Percentiles rank a stretch among this genome's conserved stretches.
These are phyloP conservation scores for Fragum whitleyi DNA, from an alignment of 2,888 invertebrate genomes.

Conservation along the genomic window DNA sequence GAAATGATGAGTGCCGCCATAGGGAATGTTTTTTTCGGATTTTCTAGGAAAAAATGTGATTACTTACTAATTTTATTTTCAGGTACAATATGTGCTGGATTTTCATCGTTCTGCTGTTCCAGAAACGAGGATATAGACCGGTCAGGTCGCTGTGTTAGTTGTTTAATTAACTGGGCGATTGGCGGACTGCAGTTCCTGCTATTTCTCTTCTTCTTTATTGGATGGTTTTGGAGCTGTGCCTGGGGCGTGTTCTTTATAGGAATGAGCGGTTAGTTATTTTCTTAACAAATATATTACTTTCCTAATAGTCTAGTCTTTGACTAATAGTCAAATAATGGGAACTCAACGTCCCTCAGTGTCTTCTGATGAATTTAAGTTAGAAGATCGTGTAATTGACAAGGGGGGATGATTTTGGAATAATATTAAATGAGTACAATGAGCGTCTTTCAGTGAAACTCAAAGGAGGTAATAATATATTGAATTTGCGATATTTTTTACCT, in stretches of 20 bases:
- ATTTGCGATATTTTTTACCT: no score
- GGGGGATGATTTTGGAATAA: no score
- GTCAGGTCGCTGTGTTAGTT: constrained; percentile 39
- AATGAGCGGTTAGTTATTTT: constrained; percentile 60
- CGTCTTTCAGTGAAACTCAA: no score
- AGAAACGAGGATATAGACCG: constrained; percentile 59
- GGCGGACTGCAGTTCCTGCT: constrained; percentile 67
- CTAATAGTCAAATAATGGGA: not conserved
- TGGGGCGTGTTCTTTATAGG: constrained; percentile 72
- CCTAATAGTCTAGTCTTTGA: not conserved
- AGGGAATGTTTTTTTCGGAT: no score
- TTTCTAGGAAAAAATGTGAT: no score
- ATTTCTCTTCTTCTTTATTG: constrained; percentile 61
- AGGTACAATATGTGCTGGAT: constrained; percentile 61
- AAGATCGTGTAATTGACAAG: not conserved
- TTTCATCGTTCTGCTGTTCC: constrained; percentile 55
- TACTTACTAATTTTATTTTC: not conserved
- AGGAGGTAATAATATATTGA: no score
- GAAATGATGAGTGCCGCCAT: no score
- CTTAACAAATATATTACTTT: not conserved
- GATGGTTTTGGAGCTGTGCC: constrained; percentile 74
- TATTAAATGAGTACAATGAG: no score
- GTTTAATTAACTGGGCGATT: constrained; percentile 58
- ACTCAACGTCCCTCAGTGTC: not conserved
- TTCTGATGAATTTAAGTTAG: not conserved